These are phyloP conservation scores for Diadumene lineata DNA, from an alignment of 92 coral and sea anemone genomes.

Conservation along the genomic window DNA sequence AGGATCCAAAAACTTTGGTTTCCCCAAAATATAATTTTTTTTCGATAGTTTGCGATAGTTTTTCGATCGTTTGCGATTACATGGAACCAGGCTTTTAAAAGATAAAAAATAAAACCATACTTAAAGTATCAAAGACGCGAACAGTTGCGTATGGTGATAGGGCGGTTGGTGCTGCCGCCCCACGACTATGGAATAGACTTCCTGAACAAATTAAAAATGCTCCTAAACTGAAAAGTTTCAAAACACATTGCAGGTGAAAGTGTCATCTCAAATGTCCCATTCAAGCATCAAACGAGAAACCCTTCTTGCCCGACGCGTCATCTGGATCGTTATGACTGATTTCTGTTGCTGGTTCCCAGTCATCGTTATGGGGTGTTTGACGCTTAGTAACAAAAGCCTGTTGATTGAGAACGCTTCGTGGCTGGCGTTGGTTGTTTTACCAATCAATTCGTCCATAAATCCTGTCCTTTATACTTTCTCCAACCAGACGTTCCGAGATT, in stretches of 20 bases:
- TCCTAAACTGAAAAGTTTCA: constrained; percentile 23
- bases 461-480: constrained; percentile 35
- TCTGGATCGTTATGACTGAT: constrained; percentile 56
- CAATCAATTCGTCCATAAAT: constrained; percentile 31
- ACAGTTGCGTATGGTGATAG: too few relatives aligned
- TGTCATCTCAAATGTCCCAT: neutral
- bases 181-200: too few relatives aligned
- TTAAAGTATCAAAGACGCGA: too few relatives aligned
- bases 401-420: neutral
- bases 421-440: constrained; percentile 30
- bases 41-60: too few relatives aligned
- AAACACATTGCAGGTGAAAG: neutral
- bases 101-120: too few relatives aligned
- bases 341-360: constrained; percentile 84
- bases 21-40: too few relatives aligned
- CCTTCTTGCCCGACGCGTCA: constrained; percentile 44
- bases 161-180: too few relatives aligned
- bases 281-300: neutral
- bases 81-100: too few relatives aligned
- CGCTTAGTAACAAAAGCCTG: neutral
- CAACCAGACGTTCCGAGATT: constrained; percentile 1
- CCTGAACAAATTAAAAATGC: too few relatives aligned
- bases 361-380: constrained; percentile 29
- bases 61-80: too few relatives aligned
- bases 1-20: too few relatives aligned